Conservation (phyloP, 2,888 invertebrate genomes). For the Aquatica leii region DNA sequence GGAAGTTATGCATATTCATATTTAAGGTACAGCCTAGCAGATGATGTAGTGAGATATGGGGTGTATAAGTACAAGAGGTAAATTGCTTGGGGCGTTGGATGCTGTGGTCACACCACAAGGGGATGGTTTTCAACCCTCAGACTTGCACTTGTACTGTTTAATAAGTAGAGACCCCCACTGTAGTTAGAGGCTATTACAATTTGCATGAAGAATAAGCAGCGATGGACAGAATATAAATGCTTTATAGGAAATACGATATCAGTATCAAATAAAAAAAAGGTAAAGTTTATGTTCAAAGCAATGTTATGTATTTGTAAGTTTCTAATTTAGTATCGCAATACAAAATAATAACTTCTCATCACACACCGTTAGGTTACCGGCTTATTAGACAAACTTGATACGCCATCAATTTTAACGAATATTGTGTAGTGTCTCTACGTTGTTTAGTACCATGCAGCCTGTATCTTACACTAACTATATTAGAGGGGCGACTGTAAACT, state of each 20-base stretch:
- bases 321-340: constrained; percentile 12
- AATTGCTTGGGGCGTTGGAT: constrained; percentile 43
- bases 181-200: constrained; percentile 40
- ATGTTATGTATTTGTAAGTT: neutral
- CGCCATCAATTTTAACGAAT: constrained; percentile 24
- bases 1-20: constrained; percentile 38
- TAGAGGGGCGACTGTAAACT: constrained; percentile 45
- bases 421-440: constrained; percentile 16
- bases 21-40: constrained; percentile 19
- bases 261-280: neutral
- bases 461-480: constrained; percentile 26
- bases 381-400: constrained; percentile 12
- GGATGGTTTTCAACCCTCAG: constrained; percentile 38
- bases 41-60: constrained; percentile 14
- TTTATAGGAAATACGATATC: neutral
- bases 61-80: constrained; percentile 32
- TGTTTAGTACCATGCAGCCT: constrained; percentile 20
- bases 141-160: constrained; percentile 40
- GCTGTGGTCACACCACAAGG: constrained; percentile 44
- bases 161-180: constrained; percentile 40
- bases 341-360: constrained; percentile 24
- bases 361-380: constrained; percentile 5
- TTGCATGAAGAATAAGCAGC: constrained; percentile 37
- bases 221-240: constrained; percentile 30
- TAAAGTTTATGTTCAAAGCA: neutral